Conservation (phyloP, 2,888 invertebrate genomes). For the Choristoneura rosaceana region DNA sequence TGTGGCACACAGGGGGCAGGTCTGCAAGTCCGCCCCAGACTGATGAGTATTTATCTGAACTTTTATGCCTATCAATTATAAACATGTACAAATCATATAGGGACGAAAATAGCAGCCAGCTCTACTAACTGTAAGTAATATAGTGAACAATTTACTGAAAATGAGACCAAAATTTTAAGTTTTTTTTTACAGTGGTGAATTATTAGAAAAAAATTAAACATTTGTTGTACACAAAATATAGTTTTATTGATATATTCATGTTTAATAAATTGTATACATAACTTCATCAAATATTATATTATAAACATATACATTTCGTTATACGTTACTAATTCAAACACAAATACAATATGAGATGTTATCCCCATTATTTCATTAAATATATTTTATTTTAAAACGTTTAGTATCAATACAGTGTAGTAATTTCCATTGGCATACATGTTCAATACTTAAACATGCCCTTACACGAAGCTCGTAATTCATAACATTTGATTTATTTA, state of each 20-base stretch:
- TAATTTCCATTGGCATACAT: conserved; percentile 70
- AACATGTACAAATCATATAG: too few species aligned
- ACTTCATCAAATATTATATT: conserved; percentile 86
- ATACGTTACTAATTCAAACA: conserved; percentile 84
- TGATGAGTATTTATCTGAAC: too few species aligned
- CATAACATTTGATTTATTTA: conserved; percentile 72
- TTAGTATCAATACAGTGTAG: conserved; percentile 73
- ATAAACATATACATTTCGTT: conserved; percentile 86
- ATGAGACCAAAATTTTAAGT: conserved; percentile 5
- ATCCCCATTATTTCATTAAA: conserved; percentile 72
- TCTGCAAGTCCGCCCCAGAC: too few species aligned
- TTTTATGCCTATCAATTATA: too few species aligned
- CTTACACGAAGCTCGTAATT: conserved; percentile 68
- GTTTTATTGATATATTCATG: conserved; percentile 86
- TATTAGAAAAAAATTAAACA: conserved; percentile 71
- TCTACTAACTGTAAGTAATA: too few species aligned
- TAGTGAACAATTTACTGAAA: background rate
- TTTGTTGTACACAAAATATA: conserved; percentile 85
- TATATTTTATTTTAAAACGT: conserved; percentile 73
- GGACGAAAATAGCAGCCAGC: too few species aligned
- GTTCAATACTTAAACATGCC: conserved; percentile 67
- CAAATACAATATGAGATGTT: conserved; percentile 85
- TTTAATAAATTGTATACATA: conserved; percentile 86
- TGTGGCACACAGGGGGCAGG: too few species aligned
- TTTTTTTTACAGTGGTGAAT: conserved; percentile 42